These are phyloP conservation scores for Gadus chalcogrammus DNA, from an alignment of 2,113 vertebrate species.

Conservation along the genomic window DNA sequence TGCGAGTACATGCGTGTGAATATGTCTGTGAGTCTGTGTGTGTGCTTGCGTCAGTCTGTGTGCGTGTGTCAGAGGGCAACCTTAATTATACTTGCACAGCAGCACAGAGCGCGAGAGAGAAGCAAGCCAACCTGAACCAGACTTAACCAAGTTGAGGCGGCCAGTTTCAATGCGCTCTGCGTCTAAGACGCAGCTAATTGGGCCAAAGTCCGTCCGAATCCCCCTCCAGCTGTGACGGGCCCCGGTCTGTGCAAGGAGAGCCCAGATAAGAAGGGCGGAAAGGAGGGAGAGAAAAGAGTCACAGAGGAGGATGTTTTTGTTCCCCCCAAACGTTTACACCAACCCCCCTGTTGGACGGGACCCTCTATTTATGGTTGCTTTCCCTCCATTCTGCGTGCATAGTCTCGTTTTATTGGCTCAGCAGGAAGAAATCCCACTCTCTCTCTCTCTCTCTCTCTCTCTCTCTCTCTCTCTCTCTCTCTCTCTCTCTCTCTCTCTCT, in stretches of 20 bases:
- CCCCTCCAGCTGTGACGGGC: constrained; percentile 61
- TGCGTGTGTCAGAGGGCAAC: constrained; percentile 44
- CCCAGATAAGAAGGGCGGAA: constrained; percentile 29
- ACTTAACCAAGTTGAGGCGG: constrained; percentile 60
- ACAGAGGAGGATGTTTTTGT: background rate
- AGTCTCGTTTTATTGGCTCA: constrained; percentile 41
- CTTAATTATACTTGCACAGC: constrained; percentile 69
- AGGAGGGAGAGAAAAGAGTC: constrained; percentile 18
- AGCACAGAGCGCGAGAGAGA: constrained; percentile 54
- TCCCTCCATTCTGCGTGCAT: constrained; percentile 37
- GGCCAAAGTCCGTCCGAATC: constrained; percentile 63
- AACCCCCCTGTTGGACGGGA: constrained; percentile 40
- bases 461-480: too few species aligned
- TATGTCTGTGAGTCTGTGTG: constrained; percentile 6
- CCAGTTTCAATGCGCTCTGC: constrained; percentile 58
- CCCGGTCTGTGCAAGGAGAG: constrained; percentile 51
- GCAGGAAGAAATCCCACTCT: constrained; percentile 39
- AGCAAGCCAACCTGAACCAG: constrained; percentile 69
- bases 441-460: too few species aligned
- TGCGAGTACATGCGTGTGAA: constrained; percentile 3
- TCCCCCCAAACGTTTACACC: constrained; percentile 43
- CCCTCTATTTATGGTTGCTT: constrained; percentile 21
- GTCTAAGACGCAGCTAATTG: constrained; percentile 70
- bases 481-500: too few species aligned
- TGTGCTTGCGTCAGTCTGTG: background rate